Evolutionary conservation across 2,113 vertebrate genomes (phyloP).

Genomic region (Hepsetus odoe): DNA sequence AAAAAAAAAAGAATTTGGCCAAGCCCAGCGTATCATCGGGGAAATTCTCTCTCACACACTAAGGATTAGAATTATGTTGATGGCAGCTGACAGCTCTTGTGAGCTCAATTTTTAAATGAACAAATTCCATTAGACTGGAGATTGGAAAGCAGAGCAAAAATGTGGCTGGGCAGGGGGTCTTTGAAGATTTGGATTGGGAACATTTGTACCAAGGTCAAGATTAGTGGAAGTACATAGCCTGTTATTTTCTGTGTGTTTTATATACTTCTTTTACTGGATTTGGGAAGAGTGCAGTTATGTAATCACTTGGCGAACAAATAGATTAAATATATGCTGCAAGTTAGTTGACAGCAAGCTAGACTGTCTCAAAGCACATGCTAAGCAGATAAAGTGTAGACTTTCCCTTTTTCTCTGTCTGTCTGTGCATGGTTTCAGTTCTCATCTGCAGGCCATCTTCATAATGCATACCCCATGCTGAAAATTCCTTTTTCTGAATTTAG

Average conservation of each 20-base stretch:
- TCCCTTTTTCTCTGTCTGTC: neutral
- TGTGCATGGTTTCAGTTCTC: slow-evolving; percentile 23
- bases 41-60: neutral
- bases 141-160: neutral
- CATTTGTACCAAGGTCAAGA: neutral
- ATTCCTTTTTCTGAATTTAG: slow-evolving; percentile 26
- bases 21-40: too few species aligned
- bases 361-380: slow-evolving; percentile 1
- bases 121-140: neutral
- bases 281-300: neutral
- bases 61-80: neutral
- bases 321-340: neutral
- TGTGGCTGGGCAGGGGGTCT: neutral
- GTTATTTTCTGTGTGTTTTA: neutral
- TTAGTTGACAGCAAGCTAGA: neutral
- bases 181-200: neutral
- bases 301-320: neutral
- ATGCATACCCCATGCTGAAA: slow-evolving; percentile 28
- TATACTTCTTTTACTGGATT: neutral
- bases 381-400: neutral
- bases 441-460: neutral
- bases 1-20: neutral
- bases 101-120: neutral
- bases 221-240: neutral
- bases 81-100: neutral